Conservation (phyloP, 92 coral and sea anemone species). For the Porites evermanni region DNA sequence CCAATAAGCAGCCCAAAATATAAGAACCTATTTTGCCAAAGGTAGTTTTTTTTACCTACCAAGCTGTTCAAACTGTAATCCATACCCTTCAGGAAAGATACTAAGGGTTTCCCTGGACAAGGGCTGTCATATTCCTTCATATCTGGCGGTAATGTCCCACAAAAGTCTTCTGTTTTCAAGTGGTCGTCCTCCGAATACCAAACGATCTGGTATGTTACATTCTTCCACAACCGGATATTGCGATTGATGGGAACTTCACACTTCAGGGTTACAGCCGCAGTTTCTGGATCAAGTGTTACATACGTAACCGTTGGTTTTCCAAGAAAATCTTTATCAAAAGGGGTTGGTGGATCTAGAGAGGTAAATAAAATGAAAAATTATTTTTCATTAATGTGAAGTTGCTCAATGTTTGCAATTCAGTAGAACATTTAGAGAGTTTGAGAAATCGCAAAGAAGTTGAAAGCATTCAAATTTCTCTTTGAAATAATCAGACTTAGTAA, state of each 20-base stretch:
- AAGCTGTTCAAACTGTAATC: neutral
- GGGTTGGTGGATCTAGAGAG: neutral
- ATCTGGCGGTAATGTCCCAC: neutral
- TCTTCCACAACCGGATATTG: neutral
- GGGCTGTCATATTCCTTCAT: neutral
- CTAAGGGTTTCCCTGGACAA: conserved; percentile 6
- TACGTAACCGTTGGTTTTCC: neutral
- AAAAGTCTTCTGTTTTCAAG: neutral
- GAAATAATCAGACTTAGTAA: too few relatives aligned
- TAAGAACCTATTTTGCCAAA: too few relatives aligned
- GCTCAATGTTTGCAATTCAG: too few relatives aligned
- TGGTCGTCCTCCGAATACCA: neutral
- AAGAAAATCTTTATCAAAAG: neutral
- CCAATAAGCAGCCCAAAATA: too few relatives aligned
- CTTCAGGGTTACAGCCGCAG: neutral
- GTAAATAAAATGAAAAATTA: neutral
- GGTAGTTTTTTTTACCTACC: neutral
- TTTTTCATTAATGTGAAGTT: too few relatives aligned
- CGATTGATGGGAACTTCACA: neutral
- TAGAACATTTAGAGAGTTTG: too few relatives aligned
- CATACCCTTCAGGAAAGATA: neutral
- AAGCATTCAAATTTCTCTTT: too few relatives aligned
- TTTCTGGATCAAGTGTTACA: neutral
- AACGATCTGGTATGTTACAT: neutral
- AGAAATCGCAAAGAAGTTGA: too few relatives aligned